phyloP scores from a whole-genome alignment of 2,888 invertebrate genomes.

The Aspidapion aeneum region DNA sequence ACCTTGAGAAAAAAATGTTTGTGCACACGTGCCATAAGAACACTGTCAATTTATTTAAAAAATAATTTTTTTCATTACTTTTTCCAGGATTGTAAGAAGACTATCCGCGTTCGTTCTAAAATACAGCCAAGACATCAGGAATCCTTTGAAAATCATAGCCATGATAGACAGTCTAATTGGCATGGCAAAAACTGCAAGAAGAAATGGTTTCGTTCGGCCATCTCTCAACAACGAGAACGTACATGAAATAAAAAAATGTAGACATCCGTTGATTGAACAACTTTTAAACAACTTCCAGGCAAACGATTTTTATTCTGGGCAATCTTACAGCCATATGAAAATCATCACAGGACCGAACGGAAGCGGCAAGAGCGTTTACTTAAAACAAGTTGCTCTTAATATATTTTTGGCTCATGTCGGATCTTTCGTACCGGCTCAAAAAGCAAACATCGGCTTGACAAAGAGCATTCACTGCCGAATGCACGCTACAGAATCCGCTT shows the following conservation, averaged over 20 bases:
- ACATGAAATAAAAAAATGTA: constrained; percentile 48
- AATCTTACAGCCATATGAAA: constrained; percentile 58
- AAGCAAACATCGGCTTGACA: constrained; percentile 67
- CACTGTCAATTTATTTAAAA: too few species aligned
- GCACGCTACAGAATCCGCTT: constrained; percentile 72
- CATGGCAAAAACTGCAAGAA: constrained; percentile 43
- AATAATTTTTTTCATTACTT: neutral
- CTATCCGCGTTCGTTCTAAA: constrained; percentile 41
- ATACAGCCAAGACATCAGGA: constrained; percentile 41
- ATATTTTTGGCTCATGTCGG: constrained; percentile 87
- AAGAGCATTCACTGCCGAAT: constrained; percentile 74
- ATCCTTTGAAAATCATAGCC: constrained; percentile 40
- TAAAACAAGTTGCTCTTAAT: constrained; percentile 79
- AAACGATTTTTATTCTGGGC: constrained; percentile 65
- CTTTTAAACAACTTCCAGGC: constrained; percentile 65
- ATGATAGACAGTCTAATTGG: constrained; percentile 46
- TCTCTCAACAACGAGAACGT: constrained; percentile 39
- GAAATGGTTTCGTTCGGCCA: constrained; percentile 43
- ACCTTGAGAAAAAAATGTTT: too few species aligned
- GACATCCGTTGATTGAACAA: constrained; percentile 74
- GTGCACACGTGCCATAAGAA: too few species aligned
- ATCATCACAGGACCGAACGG: constrained; percentile 85
- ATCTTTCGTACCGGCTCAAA: constrained; percentile 80
- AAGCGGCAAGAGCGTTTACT: constrained; percentile 88
- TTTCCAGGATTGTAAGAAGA: constrained; percentile 56